Percentiles rank a stretch among this genome's conserved stretches.
These are phyloP conservation scores for Resseliella maxima DNA, from an alignment of 2,888 invertebrate genomes.

Conservation along the genomic window DNA sequence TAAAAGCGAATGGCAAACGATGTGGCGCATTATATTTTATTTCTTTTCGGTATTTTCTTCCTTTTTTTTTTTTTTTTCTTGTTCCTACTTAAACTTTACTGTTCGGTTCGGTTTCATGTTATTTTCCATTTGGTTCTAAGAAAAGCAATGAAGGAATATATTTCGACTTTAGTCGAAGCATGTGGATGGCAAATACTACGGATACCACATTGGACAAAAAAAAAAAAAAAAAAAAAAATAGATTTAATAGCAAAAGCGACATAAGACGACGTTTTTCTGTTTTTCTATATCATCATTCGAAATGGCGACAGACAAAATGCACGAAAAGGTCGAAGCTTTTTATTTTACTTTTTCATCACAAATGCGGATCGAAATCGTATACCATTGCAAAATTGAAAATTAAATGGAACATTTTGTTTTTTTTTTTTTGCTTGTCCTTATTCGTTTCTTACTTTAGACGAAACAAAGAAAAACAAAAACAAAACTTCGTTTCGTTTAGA, in stretches of 20 bases:
- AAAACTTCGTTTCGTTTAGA: no score
- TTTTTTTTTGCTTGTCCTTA: no score
- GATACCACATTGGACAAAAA: neutral
- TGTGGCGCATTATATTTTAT: constrained; percentile 32
- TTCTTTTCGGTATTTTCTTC: neutral
- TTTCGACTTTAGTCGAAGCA: neutral
- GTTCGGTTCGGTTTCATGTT: neutral
- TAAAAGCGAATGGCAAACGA: constrained; percentile 26
- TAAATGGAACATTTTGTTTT: neutral
- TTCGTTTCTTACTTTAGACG: no score
- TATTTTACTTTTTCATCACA: no score
- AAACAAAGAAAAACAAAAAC: no score
- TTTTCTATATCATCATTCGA: no score
- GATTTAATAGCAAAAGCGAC: neutral
- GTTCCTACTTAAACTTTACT: no score
- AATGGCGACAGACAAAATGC: neutral
- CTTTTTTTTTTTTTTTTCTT: no score
- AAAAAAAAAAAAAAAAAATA: neutral
- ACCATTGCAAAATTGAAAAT: neutral
- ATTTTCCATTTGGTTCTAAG: no score
- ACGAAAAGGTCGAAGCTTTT: neutral
- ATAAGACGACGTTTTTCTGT: neutral
- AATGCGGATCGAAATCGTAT: neutral
- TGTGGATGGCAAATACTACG: no score
- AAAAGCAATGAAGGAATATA: neutral